These are phyloP conservation scores for Enteromius treurensis DNA, from an alignment of 2,797 vertebrate genomes.

Conservation along the genomic window DNA sequence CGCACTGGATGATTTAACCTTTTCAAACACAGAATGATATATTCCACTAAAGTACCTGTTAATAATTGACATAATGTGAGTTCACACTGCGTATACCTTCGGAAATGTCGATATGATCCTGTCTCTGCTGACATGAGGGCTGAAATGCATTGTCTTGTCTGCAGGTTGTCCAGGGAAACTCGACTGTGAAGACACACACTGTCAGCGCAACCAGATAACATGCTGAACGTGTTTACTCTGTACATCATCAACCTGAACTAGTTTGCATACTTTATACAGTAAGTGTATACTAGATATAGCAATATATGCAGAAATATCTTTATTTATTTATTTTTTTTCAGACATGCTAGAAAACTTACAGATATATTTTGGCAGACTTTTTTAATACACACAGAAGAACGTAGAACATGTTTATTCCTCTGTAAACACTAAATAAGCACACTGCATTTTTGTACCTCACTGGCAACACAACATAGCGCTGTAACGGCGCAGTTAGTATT, in stretches of 20 bases:
- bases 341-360: background rate
- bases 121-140: slow-evolving; percentile 79
- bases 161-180: background rate
- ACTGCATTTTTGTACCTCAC: background rate
- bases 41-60: background rate
- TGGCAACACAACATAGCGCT: background rate
- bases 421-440: background rate
- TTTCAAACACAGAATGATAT: background rate
- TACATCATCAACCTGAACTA: background rate
- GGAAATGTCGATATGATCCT: slow-evolving; percentile 84
- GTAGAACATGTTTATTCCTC: background rate
- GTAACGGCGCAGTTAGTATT: background rate
- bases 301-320: background rate
- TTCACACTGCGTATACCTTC: slow-evolving; percentile 75
- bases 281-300: background rate
- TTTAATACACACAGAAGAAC: background rate
- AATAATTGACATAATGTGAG: background rate
- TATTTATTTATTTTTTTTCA: background rate
- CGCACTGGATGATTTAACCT: background rate
- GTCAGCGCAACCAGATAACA: slow-evolving; percentile 1
- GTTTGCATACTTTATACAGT: background rate
- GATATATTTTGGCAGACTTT: background rate
- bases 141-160: slow-evolving; percentile 70
- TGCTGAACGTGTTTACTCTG: slow-evolving; percentile 31
- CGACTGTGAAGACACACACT: slow-evolving; percentile 49